Evolutionary conservation across 2,888 invertebrate genomes (phyloP).

Genomic region (Xanthorhoe spadicearia): DNA sequence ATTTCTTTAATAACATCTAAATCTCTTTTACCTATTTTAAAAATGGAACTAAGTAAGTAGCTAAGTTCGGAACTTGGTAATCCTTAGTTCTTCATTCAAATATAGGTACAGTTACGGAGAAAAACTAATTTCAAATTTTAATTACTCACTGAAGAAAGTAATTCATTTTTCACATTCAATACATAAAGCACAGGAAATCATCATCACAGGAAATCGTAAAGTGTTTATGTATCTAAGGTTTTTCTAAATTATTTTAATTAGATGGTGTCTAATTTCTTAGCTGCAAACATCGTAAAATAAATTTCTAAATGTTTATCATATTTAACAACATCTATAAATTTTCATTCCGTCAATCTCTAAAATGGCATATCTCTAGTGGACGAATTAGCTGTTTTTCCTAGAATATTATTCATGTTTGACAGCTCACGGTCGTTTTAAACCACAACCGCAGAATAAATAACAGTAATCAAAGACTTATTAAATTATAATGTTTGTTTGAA

Average conservation of each 20-base stretch:
- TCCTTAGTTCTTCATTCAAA: too few relatives aligned
- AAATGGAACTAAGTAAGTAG: too few relatives aligned
- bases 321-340: slow-evolving; percentile 24
- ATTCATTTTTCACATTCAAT: neutral
- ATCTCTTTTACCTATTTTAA: too few relatives aligned
- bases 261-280: slow-evolving; percentile 3
- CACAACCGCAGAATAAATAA: slow-evolving; percentile 20
- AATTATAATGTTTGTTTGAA: slow-evolving; percentile 3
- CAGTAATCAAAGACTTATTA: slow-evolving; percentile 6
- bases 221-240: neutral
- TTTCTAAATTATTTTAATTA: slow-evolving; percentile 3
- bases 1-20: too few relatives aligned
- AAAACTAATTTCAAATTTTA: too few relatives aligned
- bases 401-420: slow-evolving; percentile 25
- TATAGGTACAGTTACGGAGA: too few relatives aligned
- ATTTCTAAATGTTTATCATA: slow-evolving; percentile 14
- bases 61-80: too few relatives aligned
- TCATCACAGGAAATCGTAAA: too few relatives aligned
- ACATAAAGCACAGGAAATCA: too few relatives aligned
- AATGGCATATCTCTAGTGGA: slow-evolving; percentile 22
- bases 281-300: slow-evolving; percentile 9
- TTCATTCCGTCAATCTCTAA: slow-evolving; percentile 26
- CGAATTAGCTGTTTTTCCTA: slow-evolving; percentile 27
- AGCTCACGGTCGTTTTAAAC: slow-evolving; percentile 15
- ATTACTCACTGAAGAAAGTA: too few relatives aligned